Evolutionary conservation across 2,888 invertebrate species (phyloP), one percentile per base, ranked within the genome.

Genomic region (Lasioglossum leucozonium): DNA sequence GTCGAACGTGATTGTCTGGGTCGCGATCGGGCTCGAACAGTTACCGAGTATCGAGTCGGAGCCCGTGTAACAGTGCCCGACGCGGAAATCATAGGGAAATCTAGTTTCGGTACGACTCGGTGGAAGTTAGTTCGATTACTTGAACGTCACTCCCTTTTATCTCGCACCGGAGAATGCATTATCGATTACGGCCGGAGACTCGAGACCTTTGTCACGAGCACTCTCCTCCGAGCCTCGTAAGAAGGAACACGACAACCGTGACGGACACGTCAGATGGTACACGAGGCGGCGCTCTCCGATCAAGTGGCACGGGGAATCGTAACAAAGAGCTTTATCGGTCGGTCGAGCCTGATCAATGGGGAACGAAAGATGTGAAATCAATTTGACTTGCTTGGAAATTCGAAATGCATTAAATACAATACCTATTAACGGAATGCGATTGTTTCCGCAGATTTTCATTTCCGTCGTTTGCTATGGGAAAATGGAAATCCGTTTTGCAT

Each of bases 291-390:
- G 47, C 51, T 42, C 62, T 34, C 16, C 13, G 81, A 79, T 78
- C 82, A 65, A 81, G 55, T 84, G 55, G 62, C 62, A 47, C 37
- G 72, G 58, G 74, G 79, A 77, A 74, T 77, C 34, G 73, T 42
- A 79, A 83, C 73, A 81, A 87, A 77, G 74, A 58, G 67, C 62
- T 72, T 81, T 65, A 81, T 76, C 75, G 77, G 37, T 72, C 34
- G 73, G 47, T 67, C 47, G 26, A 34, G n/a, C 26, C 13, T 26
- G 51, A 30, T n/a, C 51, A 72, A 72, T 22, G 10, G n/a, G 6
- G 16, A 72, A 22, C 34, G 47, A 51, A 72, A 22, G 30, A 30
- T 34, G 34, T 11, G 30, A 47, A 51, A 72, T 34, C 26, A 72
- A 72, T 44, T 72, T 44, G 22, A 5, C 18, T 44, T 30, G 71